Evolutionary conservation across 2,797 vertebrate genomes (phyloP).

Genomic region (Halcyon smyrnensis): DNA sequence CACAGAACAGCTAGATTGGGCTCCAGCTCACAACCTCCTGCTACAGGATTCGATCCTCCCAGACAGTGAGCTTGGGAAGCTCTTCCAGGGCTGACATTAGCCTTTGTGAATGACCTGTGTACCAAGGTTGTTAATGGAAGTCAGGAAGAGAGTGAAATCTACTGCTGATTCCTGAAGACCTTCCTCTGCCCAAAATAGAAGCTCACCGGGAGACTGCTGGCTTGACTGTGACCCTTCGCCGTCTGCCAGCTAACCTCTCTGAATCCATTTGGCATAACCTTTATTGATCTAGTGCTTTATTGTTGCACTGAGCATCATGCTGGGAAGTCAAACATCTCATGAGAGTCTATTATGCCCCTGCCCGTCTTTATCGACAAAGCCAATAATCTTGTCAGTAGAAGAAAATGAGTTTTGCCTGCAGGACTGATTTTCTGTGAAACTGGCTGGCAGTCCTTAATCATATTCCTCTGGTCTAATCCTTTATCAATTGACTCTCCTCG

Average conservation of each 20-base stretch:
- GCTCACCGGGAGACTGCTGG: background rate
- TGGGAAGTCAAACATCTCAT: background rate
- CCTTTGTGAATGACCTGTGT: background rate
- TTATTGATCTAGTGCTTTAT: slow-evolving; percentile 18
- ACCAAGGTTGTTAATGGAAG: background rate
- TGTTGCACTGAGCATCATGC: background rate
- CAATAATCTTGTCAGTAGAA: slow-evolving; percentile 22
- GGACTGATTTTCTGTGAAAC: background rate
- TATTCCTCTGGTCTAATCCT: slow-evolving; percentile 11
- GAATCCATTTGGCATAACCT: background rate
- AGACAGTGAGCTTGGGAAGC: background rate
- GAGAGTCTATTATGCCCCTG: background rate
- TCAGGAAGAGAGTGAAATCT: background rate
- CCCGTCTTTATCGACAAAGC: background rate
- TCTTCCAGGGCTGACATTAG: background rate
- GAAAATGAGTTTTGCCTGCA: slow-evolving; percentile 41
- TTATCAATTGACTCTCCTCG: slow-evolving; percentile 3
- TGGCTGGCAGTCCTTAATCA: background rate
- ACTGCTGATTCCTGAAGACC: background rate
- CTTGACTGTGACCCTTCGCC: background rate
- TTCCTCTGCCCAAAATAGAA: background rate
- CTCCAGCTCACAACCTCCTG: background rate
- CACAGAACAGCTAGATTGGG: background rate
- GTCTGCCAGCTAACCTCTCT: background rate
- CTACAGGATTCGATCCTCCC: background rate